A percentile compares a stretch with the other conserved stretches of the same genome.
Evolutionary conservation across 2,888 invertebrate species (phyloP).

Genomic region (Macropis europaea): DNA sequence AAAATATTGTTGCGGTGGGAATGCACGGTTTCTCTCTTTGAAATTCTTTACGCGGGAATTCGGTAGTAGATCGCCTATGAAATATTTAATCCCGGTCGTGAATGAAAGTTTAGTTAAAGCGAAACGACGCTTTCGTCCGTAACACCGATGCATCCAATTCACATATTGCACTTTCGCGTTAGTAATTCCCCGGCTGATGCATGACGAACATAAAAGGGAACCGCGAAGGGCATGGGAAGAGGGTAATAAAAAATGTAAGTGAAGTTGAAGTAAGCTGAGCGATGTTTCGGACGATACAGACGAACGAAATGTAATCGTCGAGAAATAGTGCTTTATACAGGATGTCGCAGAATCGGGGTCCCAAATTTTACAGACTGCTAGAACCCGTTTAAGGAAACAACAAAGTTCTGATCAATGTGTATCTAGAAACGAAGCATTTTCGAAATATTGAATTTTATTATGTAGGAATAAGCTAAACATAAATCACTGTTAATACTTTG

Average conservation of each 20-base stretch:
- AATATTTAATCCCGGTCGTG: constrained; percentile 23
- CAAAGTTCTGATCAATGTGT: too few relatives aligned
- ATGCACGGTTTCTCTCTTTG: too few relatives aligned
- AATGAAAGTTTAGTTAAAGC: constrained; percentile 11
- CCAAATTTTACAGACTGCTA: too few relatives aligned
- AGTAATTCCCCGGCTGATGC: background rate
- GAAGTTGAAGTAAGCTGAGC: background rate
- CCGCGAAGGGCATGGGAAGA: background rate
- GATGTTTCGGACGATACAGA: background rate
- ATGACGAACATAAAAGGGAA: constrained; percentile 19
- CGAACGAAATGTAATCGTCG: background rate
- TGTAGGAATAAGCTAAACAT: too few relatives aligned
- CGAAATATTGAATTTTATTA: too few relatives aligned
- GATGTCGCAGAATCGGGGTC: too few relatives aligned
- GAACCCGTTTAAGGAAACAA: too few relatives aligned
- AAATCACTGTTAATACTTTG: too few relatives aligned
- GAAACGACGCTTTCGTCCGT: constrained; percentile 10
- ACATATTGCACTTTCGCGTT: constrained; percentile 8
- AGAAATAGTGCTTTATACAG: too few relatives aligned
- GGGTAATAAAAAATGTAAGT: background rate
- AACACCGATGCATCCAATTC: constrained; percentile 15
- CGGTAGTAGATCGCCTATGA: background rate
- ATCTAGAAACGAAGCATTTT: too few relatives aligned
- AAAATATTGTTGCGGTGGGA: too few relatives aligned
- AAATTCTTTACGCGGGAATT: too few relatives aligned